Evolutionary conservation across 2,797 vertebrate species (phyloP).

Genomic region (Ibycter americanus): DNA sequence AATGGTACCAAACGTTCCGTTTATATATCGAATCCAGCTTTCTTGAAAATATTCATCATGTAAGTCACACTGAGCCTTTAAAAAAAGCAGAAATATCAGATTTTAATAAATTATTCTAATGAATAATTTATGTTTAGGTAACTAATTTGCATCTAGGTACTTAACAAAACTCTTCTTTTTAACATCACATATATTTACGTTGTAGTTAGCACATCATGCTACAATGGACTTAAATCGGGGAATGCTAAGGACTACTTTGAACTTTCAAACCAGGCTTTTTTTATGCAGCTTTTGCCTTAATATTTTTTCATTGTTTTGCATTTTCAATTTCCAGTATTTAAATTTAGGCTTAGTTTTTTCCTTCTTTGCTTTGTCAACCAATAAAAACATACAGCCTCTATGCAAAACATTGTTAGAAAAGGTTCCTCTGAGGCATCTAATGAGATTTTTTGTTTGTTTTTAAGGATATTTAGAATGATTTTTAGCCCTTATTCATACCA

Average conservation of each 20-base stretch:
- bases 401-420: background rate
- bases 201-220: background rate
- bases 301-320: background rate
- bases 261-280: background rate
- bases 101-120: background rate
- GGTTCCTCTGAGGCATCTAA: background rate
- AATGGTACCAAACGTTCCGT: background rate
- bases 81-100: background rate
- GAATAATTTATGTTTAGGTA: background rate
- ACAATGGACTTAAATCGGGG: background rate
- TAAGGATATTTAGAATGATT: background rate
- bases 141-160: background rate
- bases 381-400: background rate
- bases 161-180: background rate
- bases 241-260: background rate
- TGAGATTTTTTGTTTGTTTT: background rate
- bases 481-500: background rate
- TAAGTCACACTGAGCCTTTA: background rate
- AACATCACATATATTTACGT: background rate
- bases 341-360: background rate
- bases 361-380: background rate
- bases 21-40: background rate
- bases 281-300: background rate
- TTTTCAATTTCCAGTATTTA: background rate
- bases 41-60: background rate